A percentile compares a stretch with the other conserved stretches of the same genome.
Evolutionary conservation across 2,888 invertebrate species (phyloP).

Genomic region (Patella pellucida): DNA sequence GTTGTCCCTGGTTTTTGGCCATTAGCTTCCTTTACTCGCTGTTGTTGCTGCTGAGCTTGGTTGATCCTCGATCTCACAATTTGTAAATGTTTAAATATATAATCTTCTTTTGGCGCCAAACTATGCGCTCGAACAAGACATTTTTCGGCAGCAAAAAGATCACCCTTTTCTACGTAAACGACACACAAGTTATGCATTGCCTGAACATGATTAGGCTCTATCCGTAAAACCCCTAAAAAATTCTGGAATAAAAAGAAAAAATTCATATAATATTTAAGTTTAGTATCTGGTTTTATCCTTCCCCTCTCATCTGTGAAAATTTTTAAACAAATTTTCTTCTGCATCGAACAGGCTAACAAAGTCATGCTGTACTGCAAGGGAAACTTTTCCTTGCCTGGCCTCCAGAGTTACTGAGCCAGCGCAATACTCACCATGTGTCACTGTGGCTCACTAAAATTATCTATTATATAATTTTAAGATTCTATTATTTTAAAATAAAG

Average conservation of each 20-base stretch:
- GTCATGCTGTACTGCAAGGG: no score
- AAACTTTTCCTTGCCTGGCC: no score
- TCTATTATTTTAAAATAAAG: no score
- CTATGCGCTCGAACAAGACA: conserved; percentile 82
- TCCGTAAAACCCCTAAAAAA: conserved; percentile 87
- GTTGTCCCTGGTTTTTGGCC: conserved; percentile 26
- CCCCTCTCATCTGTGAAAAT: no score
- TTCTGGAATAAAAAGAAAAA: conserved; percentile 77
- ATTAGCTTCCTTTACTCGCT: conserved; percentile 36
- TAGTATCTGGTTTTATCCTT: no score
- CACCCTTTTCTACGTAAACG: conserved; percentile 92
- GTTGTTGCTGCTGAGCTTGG: conserved; percentile 14
- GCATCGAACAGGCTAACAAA: no score
- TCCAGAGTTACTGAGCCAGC: no score
- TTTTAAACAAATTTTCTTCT: no score
- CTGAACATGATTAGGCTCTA: conserved; percentile 92
- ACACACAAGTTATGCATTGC: conserved; percentile 96
- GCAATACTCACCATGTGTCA: no score
- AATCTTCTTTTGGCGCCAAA: conserved; percentile 90
- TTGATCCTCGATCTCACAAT: conserved; percentile 84
- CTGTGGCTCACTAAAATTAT: no score
- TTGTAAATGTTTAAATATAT: conserved; percentile 89
- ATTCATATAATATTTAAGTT: not conserved
- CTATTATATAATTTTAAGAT: no score
- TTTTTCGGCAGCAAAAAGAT: conserved; percentile 85